A percentile compares a stretch with the other conserved stretches of the same genome.
These are phyloP conservation scores for Zophobas morio DNA, from an alignment of 1,140 invertebrate genomes.

Conservation along the genomic window DNA sequence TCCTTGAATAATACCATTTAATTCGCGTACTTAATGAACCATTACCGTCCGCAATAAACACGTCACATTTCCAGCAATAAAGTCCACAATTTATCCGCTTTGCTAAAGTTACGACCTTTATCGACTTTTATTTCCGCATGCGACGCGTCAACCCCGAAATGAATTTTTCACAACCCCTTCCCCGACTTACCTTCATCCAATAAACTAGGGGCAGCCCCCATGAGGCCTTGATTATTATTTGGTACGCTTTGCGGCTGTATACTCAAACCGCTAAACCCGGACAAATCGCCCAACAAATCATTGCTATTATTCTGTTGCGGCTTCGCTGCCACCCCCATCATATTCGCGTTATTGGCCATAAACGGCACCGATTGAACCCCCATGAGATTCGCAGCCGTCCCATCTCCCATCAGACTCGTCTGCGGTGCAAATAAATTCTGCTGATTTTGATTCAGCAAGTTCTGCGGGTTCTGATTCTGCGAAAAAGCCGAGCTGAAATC, in stretches of 20 bases:
- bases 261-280: conserved; percentile 66
- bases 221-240: conserved; percentile 56
- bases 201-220: conserved; percentile 47
- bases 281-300: conserved; percentile 75
- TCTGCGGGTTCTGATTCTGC: conserved; percentile 45
- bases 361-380: conserved; percentile 7
- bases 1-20: too few species aligned
- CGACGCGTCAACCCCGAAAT: too few species aligned
- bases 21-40: too few species aligned
- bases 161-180: too few species aligned
- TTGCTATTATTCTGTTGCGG: conserved; percentile 56
- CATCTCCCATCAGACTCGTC: background rate
- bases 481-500: conserved; percentile 83
- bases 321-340: background rate
- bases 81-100: too few species aligned
- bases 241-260: conserved; percentile 54
- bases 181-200: conserved; percentile 58
- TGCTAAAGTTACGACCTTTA: too few species aligned
- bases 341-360: conserved; percentile 8
- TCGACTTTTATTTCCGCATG: too few species aligned
- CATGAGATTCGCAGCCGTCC: background rate
- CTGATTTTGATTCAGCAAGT: conserved; percentile 38
- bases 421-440: conserved; percentile 17
- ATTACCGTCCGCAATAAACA: too few species aligned
- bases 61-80: too few species aligned